Percentiles rank a stretch among this genome's conserved stretches.
Conservation (phyloP, 2,113 vertebrate species). For the Eulemur macaco region DNA sequence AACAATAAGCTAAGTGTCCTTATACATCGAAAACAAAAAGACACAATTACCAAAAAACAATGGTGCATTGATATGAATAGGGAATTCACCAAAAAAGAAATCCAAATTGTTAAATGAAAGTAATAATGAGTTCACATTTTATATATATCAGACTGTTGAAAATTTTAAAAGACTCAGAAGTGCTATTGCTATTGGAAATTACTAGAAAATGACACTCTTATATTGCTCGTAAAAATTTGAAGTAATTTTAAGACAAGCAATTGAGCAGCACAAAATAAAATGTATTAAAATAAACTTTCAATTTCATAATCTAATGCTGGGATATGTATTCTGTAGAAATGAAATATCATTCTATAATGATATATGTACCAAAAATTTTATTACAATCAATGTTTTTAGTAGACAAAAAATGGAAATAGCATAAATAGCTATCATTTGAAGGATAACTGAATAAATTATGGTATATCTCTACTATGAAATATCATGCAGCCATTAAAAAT, state of each 20-base stretch:
- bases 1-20: background rate
- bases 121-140: background rate
- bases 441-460: background rate
- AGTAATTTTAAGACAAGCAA: background rate
- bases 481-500: background rate
- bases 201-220: background rate
- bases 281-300: background rate
- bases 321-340: background rate
- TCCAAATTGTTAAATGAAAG: background rate
- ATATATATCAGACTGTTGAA: background rate
- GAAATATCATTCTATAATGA: background rate
- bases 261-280: background rate
- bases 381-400: background rate
- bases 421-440: background rate
- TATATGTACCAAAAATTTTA: background rate
- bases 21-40: background rate
- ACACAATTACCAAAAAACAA: background rate
- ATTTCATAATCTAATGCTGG: background rate
- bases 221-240: background rate
- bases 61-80: background rate
- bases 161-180: background rate
- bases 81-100: background rate
- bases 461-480: background rate
- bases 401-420: background rate
- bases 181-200: background rate